These are phyloP conservation scores for Tricholaema leucomelas DNA, from an alignment of 2,113 vertebrate genomes.

Conservation along the genomic window DNA sequence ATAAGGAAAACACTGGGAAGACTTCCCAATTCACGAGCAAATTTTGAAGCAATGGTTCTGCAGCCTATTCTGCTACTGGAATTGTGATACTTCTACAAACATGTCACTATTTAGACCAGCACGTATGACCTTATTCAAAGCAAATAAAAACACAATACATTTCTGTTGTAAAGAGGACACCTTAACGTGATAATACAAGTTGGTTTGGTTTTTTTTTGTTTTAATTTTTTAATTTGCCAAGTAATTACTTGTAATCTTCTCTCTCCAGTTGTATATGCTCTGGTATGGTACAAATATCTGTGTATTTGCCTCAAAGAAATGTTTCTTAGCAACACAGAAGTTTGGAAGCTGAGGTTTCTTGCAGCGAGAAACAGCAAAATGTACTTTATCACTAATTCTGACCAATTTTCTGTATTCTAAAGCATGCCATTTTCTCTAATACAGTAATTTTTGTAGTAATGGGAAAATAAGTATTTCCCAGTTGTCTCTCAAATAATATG, in stretches of 20 bases:
- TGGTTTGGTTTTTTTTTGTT: not conserved
- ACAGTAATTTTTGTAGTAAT: not conserved
- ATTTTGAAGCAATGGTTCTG: not conserved
- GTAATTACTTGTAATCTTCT: not conserved
- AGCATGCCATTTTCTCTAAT: not conserved
- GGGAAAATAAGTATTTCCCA: not conserved
- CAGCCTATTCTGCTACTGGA: not conserved
- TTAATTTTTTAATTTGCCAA: not conserved
- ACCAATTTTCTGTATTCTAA: not conserved
- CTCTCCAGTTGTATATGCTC: not conserved
- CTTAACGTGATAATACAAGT: not conserved
- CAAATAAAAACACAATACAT: not conserved
- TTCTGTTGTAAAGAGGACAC: not conserved
- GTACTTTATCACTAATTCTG: not conserved
- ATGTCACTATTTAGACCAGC: not conserved
- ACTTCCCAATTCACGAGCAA: not conserved
- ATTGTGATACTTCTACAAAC: not conserved
- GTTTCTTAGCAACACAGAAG: not conserved
- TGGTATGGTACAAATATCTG: not conserved
- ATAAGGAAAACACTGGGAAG: constrained; percentile 47
- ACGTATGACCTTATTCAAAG: not conserved
- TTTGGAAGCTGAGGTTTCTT: not conserved
- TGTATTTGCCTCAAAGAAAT: not conserved
- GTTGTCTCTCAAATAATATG: not conserved
- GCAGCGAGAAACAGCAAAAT: not conserved